Evolutionary conservation across 2,888 invertebrate species (phyloP).

Genomic region (Oscheius sp.): DNA sequence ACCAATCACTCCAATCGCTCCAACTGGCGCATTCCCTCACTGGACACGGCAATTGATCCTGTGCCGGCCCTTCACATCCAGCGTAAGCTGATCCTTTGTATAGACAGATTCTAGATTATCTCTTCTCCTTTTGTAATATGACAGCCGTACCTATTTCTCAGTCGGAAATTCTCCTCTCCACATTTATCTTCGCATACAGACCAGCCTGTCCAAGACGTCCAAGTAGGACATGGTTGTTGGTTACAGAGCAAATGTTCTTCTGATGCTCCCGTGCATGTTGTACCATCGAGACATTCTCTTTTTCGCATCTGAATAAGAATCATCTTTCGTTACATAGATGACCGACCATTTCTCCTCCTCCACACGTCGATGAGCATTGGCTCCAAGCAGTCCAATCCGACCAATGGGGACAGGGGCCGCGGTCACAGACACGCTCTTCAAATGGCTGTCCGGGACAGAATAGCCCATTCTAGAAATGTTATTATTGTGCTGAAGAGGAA

Average conservation of each 20-base stretch:
- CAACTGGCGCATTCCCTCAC: slow-evolving; percentile 61
- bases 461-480: slow-evolving; percentile 52
- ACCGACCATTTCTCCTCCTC: slow-evolving; percentile 58
- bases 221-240: slow-evolving; percentile 57
- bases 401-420: slow-evolving; percentile 60
- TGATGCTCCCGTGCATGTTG: slow-evolving; percentile 49
- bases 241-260: slow-evolving; percentile 59
- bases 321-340: neutral
- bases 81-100: slow-evolving; percentile 40
- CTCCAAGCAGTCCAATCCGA: slow-evolving; percentile 54
- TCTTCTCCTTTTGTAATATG: neutral
- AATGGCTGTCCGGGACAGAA: slow-evolving; percentile 56
- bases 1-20: slow-evolving; percentile 61
- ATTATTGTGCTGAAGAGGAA: neutral
- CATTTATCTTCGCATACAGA: slow-evolving; percentile 57
- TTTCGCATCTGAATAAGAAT: slow-evolving; percentile 43
- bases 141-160: slow-evolving; percentile 52
- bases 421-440: slow-evolving; percentile 57
- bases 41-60: slow-evolving; percentile 61
- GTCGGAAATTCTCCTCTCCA: slow-evolving; percentile 54
- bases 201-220: slow-evolving; percentile 61
- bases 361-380: slow-evolving; percentile 53
- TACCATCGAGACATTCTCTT: slow-evolving; percentile 53
- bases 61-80: slow-evolving; percentile 58
- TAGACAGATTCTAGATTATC: slow-evolving; percentile 47